Percentiles rank a stretch among this genome's conserved stretches.
Conservation (phyloP, 2,888 invertebrate species). For the Dorcus hopei region DNA sequence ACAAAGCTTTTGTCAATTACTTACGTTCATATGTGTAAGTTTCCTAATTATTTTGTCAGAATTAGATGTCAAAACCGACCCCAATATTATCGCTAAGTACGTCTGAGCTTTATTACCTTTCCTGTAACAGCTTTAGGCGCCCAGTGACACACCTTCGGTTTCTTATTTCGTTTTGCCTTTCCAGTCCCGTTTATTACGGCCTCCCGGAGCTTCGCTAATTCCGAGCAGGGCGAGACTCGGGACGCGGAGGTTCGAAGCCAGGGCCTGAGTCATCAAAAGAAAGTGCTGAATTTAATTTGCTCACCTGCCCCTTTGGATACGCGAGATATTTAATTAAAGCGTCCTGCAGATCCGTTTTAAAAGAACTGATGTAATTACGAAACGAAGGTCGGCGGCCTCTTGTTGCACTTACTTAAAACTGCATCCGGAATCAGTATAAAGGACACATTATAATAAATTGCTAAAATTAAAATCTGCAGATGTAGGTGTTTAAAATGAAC, state of each 20-base stretch:
- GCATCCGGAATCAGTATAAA: no score
- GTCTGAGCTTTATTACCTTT: conserved; percentile 32
- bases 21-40: no score
- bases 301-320: conserved; percentile 19
- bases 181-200: conserved; percentile 31
- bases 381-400: no score
- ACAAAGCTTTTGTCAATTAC: no score
- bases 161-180: conserved; percentile 35
- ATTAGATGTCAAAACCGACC: conserved; percentile 10
- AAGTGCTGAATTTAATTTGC: conserved; percentile 33
- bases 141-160: conserved; percentile 33
- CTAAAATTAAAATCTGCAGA: no score
- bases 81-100: conserved; percentile 29
- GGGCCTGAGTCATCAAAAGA: conserved; percentile 27
- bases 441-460: no score
- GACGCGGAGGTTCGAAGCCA: conserved; percentile 7
- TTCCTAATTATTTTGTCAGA: no score
- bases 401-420: no score
- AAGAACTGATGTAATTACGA: neutral
- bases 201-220: conserved; percentile 31
- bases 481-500: no score
- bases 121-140: conserved; percentile 24
- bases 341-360: neutral
- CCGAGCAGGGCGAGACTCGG: conserved; percentile 11
- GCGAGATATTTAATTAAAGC: conserved; percentile 17